Evolutionary conservation across 2,113 vertebrate species (phyloP).

Genomic region (Butastur rufipennis): DNA sequence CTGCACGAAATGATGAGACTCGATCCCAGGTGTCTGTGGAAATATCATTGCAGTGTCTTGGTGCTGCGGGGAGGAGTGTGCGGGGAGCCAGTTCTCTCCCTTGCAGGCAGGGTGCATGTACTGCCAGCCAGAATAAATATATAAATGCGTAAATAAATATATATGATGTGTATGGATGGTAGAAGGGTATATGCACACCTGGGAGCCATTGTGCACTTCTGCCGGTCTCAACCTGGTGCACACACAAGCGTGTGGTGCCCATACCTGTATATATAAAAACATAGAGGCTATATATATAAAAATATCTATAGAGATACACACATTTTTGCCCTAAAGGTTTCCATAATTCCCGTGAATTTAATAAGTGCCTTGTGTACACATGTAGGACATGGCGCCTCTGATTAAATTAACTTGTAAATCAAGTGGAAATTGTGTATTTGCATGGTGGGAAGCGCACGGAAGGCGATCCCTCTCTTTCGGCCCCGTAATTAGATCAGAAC

Average conservation of each 20-base stretch:
- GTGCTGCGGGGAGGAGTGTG: rapidly evolving
- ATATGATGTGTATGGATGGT: background rate
- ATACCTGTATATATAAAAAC: background rate
- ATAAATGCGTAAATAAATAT: background rate
- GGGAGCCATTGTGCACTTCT: background rate
- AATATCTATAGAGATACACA: background rate
- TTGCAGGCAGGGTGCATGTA: background rate
- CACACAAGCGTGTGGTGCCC: rapidly evolving
- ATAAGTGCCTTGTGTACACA: background rate
- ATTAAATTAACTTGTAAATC: slow-evolving; percentile 64
- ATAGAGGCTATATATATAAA: background rate
- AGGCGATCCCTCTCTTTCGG: background rate
- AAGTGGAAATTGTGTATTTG: background rate
- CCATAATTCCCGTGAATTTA: background rate
- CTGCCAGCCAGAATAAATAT: background rate
- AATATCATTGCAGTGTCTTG: rapidly evolving
- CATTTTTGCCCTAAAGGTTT: slow-evolving; percentile 22
- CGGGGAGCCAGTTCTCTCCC: background rate
- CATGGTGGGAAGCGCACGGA: background rate
- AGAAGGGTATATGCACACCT: background rate
- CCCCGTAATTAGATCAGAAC: background rate
- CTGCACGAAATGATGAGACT: rapidly evolving
- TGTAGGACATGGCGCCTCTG: slow-evolving; percentile 19
- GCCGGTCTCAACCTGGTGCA: rapidly evolving
- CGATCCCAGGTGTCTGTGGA: background rate